Evolutionary conservation across 2,113 vertebrate species (phyloP), one percentile per base, ranked within the genome.

Genomic region (Pachypanchax playfairii): DNA sequence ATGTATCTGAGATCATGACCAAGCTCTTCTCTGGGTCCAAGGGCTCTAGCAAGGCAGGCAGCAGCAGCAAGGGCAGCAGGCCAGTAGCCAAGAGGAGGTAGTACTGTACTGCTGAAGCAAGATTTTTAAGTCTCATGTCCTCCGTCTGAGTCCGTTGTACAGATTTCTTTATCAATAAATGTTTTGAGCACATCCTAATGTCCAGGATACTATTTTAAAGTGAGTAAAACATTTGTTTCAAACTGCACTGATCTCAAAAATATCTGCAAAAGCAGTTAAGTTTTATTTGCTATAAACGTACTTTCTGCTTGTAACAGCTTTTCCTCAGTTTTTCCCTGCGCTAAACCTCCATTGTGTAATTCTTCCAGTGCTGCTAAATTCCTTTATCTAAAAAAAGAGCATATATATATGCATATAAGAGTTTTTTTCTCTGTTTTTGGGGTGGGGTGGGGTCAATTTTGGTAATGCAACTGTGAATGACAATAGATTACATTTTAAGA

Each of bases 1-100:
- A 99, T 73, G 96, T 99, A 52, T 99, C 97, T 3, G 97, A 99
- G 82, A 96, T 99, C 77, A 98, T 99, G 96, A 99, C 97, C 80
- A 96, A 98, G 89, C 93, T 99, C 54, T 98, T 99, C 88, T 98
- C 96, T 57, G 89, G 89, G 39, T 96, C 97, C 83, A 99, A 99
- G 79, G 94, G 94, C 70, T 94, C 97, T 57, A 93, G 94, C 88
- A 99, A 98, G 80, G 93, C 95, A n/a, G 83, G 90, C 12, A 85
- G 92, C 82, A 93, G 94, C 89, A 95, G 90, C 87, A 98, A 98
- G 92, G 82, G 92, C 74, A 94, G 94, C 61, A 94, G 96, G 89
- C 86, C 86, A 0, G 86, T 94, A 60, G 92, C 92, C 49, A 99
- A 99, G 86, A 92, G 97, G 92, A 98, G 97, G 94, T 99, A 98